A percentile compares a stretch with the other conserved stretches of the same genome.
phyloP scores from a whole-genome alignment of 2,888 invertebrate species.

The Mylabris sibirica region DNA sequence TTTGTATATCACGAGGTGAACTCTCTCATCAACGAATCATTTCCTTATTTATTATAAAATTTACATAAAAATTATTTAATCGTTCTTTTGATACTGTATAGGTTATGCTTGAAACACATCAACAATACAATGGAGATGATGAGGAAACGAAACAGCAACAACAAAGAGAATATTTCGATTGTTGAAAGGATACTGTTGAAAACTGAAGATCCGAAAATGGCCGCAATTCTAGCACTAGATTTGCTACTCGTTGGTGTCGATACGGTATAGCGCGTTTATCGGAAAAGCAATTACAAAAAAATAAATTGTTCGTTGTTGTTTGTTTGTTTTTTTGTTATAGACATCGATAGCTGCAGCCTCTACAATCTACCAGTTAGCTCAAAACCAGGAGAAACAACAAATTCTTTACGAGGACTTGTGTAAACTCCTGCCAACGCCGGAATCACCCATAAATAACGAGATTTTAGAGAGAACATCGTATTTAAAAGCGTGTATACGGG shows the following conservation, averaged over 20 bases:
- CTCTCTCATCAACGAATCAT: constrained; percentile 4
- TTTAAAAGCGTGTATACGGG: constrained; percentile 79
- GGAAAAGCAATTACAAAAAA: neutral
- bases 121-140: constrained; percentile 64
- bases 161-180: constrained; percentile 65
- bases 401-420: constrained; percentile 71
- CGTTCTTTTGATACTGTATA: constrained; percentile 50
- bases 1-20: constrained; percentile 20
- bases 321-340: too few relatives aligned
- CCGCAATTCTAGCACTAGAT: constrained; percentile 78
- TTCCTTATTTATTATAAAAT: neutral
- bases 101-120: constrained; percentile 68
- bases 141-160: constrained; percentile 57
- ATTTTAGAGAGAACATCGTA: constrained; percentile 73
- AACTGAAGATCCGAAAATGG: constrained; percentile 67
- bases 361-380: constrained; percentile 77
- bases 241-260: constrained; percentile 82
- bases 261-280: constrained; percentile 64
- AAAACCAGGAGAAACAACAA: constrained; percentile 73
- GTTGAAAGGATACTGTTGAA: constrained; percentile 67
- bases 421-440: constrained; percentile 64
- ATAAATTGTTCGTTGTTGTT: neutral
- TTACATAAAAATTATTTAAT: neutral
- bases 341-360: constrained; percentile 80
- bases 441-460: constrained; percentile 66